Percentiles rank a stretch among this genome's conserved stretches.
Evolutionary conservation across 2,113 vertebrate genomes (phyloP).

Genomic region (Oncorhynchus masou): DNA sequence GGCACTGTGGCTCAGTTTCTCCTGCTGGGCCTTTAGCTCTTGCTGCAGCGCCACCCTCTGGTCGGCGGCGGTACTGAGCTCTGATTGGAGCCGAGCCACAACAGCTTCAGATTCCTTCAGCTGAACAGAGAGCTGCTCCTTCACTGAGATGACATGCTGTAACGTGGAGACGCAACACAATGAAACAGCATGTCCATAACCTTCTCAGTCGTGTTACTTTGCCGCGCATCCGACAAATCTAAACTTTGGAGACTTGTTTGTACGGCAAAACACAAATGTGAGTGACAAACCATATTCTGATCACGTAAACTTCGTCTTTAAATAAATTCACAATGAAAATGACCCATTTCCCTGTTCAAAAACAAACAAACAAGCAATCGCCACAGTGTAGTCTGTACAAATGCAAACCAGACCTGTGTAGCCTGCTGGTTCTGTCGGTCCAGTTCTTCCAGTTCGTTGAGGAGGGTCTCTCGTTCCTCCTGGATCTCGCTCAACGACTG

Average conservation of each 20-base stretch:
- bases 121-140: conserved; percentile 85
- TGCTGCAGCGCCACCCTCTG: conserved; percentile 70
- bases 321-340: no score
- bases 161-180: no score
- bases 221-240: no score
- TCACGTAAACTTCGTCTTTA: no score
- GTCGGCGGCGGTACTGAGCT: conserved; percentile 72
- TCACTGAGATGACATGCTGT: conserved; percentile 88
- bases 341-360: no score
- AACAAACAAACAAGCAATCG: no score
- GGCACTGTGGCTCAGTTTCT: conserved; percentile 80
- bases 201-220: background rate
- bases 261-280: no score
- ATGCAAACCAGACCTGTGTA: conserved; percentile 79
- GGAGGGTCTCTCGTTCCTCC: conserved; percentile 79
- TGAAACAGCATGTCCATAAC: no score
- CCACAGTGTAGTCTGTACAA: no score
- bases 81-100: conserved; percentile 67
- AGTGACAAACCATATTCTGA: no score
- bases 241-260: no score
- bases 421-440: conserved; percentile 94
- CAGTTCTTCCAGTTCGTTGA: conserved; percentile 86
- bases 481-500: conserved; percentile 73
- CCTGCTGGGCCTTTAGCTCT: conserved; percentile 79
- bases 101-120: conserved; percentile 73